phyloP scores from a whole-genome alignment of 2,113 vertebrate species.

The Mormoops blainvillei region DNA sequence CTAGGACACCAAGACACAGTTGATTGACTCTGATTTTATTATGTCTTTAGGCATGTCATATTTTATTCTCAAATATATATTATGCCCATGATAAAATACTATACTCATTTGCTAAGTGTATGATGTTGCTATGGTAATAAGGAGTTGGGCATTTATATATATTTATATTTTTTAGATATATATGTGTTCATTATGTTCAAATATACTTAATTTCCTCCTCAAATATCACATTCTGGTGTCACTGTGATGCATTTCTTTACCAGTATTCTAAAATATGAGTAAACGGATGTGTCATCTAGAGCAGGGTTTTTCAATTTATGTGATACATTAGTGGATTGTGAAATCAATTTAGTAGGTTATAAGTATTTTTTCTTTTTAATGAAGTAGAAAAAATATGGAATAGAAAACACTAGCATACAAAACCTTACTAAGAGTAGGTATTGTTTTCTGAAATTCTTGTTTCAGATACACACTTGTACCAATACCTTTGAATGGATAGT shows the following conservation, averaged over 20 bases:
- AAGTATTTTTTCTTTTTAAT: constrained; percentile 28
- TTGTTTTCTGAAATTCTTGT: constrained; percentile 13
- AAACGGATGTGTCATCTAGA: neutral
- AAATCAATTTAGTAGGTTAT: constrained; percentile 28
- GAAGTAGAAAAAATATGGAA: neutral
- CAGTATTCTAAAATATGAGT: neutral
- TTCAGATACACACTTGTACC: neutral
- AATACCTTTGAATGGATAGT: no score
- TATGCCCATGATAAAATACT: constrained; percentile 5
- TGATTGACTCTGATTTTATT: constrained; percentile 55
- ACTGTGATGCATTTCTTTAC: neutral
- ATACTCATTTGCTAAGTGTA: neutral
- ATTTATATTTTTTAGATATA: neutral
- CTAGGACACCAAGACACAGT: neutral
- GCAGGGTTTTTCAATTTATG: neutral
- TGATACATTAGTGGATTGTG: neutral
- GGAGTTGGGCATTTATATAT: neutral
- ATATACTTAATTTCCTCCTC: neutral
- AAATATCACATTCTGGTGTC: neutral
- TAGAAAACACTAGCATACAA: neutral
- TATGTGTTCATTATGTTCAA: constrained; percentile 11
- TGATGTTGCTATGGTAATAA: constrained; percentile 20
- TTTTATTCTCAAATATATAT: constrained; percentile 40
- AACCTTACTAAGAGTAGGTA: neutral
- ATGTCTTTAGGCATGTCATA: constrained; percentile 39